These are phyloP conservation scores for Gymnothorax javanicus DNA, from an alignment of 2,797 vertebrate genomes.

Conservation along the genomic window DNA sequence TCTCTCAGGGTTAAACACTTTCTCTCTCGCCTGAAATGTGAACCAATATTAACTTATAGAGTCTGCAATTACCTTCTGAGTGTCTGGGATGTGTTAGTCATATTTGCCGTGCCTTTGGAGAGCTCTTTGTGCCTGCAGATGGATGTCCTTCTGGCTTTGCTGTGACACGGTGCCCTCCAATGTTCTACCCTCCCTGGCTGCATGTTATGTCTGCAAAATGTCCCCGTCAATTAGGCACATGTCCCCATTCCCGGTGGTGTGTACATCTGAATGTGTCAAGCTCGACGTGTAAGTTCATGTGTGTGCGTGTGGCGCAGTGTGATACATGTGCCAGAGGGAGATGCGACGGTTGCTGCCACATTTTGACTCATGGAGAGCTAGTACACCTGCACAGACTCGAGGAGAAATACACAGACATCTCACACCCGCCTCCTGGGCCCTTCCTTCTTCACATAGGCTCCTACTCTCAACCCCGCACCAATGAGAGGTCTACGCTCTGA, in stretches of 20 bases:
- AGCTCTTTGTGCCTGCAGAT: slow-evolving; percentile 33
- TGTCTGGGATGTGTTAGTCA: slow-evolving; percentile 1
- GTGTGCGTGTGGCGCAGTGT: neutral
- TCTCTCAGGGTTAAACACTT: neutral
- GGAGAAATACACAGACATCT: too few species aligned
- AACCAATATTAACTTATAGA: slow-evolving; percentile 25
- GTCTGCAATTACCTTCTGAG: slow-evolving; percentile 38
- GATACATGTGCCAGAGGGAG: neutral
- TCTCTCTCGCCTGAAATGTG: slow-evolving; percentile 6
- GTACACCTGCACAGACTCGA: too few species aligned
- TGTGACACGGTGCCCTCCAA: slow-evolving; percentile 35
- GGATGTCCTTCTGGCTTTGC: slow-evolving; percentile 36
- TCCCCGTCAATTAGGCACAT: neutral
- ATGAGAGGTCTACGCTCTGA: too few species aligned
- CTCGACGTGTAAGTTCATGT: slow-evolving; percentile 1
- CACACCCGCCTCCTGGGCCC: too few species aligned
- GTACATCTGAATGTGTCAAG: neutral
- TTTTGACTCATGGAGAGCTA: too few species aligned
- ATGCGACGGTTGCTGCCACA: too few species aligned
- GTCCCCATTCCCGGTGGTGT: neutral
- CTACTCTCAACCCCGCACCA: too few species aligned
- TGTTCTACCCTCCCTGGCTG: slow-evolving; percentile 44
- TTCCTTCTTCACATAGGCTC: too few species aligned
- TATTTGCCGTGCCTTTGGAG: slow-evolving; percentile 23
- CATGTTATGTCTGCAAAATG: slow-evolving; percentile 48